phyloP scores from a whole-genome alignment of 2,888 invertebrate species.

The Megaustenia siamemsis region DNA sequence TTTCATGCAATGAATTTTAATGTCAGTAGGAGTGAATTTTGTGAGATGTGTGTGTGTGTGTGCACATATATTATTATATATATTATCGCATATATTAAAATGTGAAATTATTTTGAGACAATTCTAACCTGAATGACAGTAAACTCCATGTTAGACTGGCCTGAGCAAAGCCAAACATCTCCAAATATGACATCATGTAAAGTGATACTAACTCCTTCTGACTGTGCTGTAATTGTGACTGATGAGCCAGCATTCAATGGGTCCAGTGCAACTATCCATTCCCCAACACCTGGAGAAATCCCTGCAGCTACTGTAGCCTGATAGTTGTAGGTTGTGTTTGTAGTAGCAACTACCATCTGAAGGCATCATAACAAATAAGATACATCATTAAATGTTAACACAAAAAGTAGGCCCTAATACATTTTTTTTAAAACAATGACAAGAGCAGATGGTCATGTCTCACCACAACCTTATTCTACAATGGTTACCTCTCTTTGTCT shows the following conservation, averaged over 20 bases:
- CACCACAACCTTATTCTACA: too few relatives aligned
- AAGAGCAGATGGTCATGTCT: too few relatives aligned
- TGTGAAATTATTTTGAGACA: background rate
- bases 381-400: too few relatives aligned
- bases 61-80: too few relatives aligned
- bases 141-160: slow-evolving; percentile 77
- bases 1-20: too few relatives aligned
- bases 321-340: background rate
- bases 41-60: too few relatives aligned
- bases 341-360: background rate
- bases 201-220: slow-evolving; percentile 59
- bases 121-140: slow-evolving; percentile 56
- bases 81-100: background rate
- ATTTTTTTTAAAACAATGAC: too few relatives aligned
- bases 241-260: slow-evolving; percentile 60
- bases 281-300: slow-evolving; percentile 44
- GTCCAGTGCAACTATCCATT: slow-evolving; percentile 65
- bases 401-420: too few relatives aligned
- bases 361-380: background rate
- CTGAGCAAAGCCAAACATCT: slow-evolving; percentile 79
- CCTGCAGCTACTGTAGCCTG: slow-evolving; percentile 21
- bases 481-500: too few relatives aligned
- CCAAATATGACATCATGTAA: slow-evolving; percentile 76
- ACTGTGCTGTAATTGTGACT: slow-evolving; percentile 62
- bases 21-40: too few relatives aligned